phyloP scores from a whole-genome alignment of 92 coral and sea anemone genomes.

The Palythoa heliodiscus region DNA sequence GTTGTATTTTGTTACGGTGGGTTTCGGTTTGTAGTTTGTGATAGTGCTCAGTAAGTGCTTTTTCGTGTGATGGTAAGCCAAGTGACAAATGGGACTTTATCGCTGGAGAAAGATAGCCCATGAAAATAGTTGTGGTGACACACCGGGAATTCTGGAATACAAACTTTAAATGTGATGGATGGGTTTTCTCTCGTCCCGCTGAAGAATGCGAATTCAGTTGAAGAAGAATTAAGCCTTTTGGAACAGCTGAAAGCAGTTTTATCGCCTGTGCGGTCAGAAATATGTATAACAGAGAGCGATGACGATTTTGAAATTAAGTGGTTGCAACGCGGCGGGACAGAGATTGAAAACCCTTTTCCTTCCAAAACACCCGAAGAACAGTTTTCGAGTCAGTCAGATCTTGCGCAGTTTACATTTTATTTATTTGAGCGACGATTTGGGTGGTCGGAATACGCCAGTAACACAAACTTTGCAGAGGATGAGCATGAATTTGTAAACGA shows the following conservation, averaged over 20 bases:
- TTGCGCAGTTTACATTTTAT: conserved; percentile 86
- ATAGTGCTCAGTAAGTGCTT: neutral
- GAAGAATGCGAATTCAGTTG: conserved; percentile 67
- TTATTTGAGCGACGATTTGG: conserved; percentile 95
- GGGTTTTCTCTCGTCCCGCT: conserved; percentile 54
- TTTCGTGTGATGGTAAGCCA: conserved; percentile 2
- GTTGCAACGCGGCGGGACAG: conserved; percentile 69
- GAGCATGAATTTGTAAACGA: conserved; percentile 46
- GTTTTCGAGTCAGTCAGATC: conserved; percentile 61
- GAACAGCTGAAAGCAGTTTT: conserved; percentile 68
- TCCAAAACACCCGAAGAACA: conserved; percentile 66
- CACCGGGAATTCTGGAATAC: conserved; percentile 1
- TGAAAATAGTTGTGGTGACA: neutral
- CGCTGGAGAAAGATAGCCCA: neutral
- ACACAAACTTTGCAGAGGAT: conserved; percentile 60
- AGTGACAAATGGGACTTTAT: neutral
- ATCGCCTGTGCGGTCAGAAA: conserved; percentile 28
- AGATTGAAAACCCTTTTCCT: conserved; percentile 81
- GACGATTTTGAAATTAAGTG: conserved; percentile 87
- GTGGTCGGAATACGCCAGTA: conserved; percentile 83
- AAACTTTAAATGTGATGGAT: conserved; percentile 29
- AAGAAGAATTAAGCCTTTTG: conserved; percentile 79
- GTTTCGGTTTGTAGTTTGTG: conserved; percentile 11
- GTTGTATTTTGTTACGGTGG: neutral
- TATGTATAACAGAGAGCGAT: conserved; percentile 37